Percentiles rank a stretch among this genome's conserved stretches.
Evolutionary conservation across 2,113 vertebrate species (phyloP).

Genomic region (Raja brachyura): DNA sequence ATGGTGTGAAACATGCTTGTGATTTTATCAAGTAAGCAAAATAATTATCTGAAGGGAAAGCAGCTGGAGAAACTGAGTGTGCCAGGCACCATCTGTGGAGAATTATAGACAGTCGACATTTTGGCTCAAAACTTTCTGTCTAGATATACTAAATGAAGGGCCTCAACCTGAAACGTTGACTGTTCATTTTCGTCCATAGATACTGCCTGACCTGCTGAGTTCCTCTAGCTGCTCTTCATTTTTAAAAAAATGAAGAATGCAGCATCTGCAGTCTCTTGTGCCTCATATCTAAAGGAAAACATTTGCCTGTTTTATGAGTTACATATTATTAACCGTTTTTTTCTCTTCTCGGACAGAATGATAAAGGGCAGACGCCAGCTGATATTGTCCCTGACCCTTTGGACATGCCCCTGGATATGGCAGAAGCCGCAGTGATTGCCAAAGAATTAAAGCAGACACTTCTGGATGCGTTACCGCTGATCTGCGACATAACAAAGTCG

Average conservation of each 20-base stretch:
- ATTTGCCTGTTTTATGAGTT: not conserved
- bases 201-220: too few relatives aligned
- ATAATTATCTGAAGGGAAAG: not conserved
- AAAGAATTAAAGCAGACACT: slow-evolving; percentile 79
- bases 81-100: too few relatives aligned
- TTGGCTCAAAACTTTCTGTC: too few relatives aligned
- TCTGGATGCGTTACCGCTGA: slow-evolving; percentile 66
- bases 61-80: too few relatives aligned
- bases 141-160: too few relatives aligned
- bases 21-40: not conserved
- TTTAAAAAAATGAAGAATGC: too few relatives aligned
- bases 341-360: slow-evolving; percentile 63
- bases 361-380: slow-evolving; percentile 76
- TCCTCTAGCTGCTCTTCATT: too few relatives aligned
- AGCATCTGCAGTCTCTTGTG: too few relatives aligned
- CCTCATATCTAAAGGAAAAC: not conserved
- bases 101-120: too few relatives aligned
- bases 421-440: slow-evolving; percentile 77
- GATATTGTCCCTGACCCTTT: slow-evolving; percentile 88
- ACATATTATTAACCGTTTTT: slow-evolving; percentile 4
- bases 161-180: too few relatives aligned
- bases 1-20: not conserved
- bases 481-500: slow-evolving; percentile 54
- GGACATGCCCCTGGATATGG: slow-evolving; percentile 90
- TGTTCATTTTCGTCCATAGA: too few relatives aligned